Conservation (phyloP, 2,888 invertebrate genomes). For the Hydroisotoma schaefferi region DNA sequence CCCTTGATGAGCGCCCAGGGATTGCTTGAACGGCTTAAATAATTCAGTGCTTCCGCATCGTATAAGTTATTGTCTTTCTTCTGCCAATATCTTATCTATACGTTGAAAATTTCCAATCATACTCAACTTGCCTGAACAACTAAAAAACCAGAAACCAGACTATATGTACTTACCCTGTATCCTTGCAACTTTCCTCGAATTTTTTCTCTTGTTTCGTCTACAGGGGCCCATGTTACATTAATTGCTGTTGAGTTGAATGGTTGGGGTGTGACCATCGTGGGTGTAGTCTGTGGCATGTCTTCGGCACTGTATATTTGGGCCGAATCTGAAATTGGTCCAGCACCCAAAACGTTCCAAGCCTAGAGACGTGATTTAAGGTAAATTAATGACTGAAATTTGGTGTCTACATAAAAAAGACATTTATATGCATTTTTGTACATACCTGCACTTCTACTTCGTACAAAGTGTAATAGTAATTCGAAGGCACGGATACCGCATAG, state of each 20-base stretch:
- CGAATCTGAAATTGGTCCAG: conserved; percentile 75
- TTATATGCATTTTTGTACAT: too few species aligned
- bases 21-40: conserved; percentile 71
- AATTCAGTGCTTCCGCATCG: conserved; percentile 63
- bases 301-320: conserved; percentile 79
- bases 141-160: conserved; percentile 1
- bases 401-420: too few species aligned
- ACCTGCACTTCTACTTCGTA: conserved; percentile 81
- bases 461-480: conserved; percentile 72
- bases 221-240: conserved; percentile 85
- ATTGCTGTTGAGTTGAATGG: conserved; percentile 89
- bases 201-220: conserved; percentile 76
- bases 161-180: conserved; percentile 64
- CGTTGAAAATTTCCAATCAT: neutral
- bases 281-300: conserved; percentile 88
- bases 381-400: too few species aligned
- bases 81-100: conserved; percentile 84
- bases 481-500: conserved; percentile 71
- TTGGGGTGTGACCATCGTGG: conserved; percentile 71
- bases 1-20: conserved; percentile 90
- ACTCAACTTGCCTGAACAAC: neutral
- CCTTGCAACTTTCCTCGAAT: conserved; percentile 87
- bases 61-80: conserved; percentile 63
- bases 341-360: conserved; percentile 73
- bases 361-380: conserved; percentile 47